phyloP scores from a whole-genome alignment of 2,797 vertebrate species.

The Manis crassicaudata region DNA sequence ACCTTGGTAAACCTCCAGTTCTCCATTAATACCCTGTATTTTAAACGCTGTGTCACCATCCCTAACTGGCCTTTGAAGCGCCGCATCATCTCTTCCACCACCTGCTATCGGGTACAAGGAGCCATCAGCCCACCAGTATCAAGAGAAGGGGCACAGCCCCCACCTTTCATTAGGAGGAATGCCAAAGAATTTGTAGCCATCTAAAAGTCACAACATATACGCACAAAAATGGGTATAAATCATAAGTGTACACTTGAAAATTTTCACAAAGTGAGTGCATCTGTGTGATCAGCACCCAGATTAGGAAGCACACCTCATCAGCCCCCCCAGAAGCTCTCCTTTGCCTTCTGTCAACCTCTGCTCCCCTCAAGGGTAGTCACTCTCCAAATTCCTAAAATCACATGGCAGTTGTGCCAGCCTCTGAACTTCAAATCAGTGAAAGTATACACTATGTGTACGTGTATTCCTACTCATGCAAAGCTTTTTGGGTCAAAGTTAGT shows the following conservation, averaged over 20 bases:
- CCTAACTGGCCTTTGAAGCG: neutral
- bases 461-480: neutral
- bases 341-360: neutral
- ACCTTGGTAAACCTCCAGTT: neutral
- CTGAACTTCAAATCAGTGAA: neutral
- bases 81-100: neutral
- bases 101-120: neutral
- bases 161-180: neutral
- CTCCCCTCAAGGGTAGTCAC: neutral
- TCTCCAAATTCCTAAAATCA: neutral
- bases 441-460: accelerated
- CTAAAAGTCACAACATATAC: neutral
- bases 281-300: neutral
- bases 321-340: neutral
- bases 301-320: neutral
- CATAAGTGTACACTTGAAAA: neutral
- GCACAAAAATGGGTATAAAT: neutral
- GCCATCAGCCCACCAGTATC: neutral
- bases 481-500: neutral
- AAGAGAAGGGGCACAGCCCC: neutral
- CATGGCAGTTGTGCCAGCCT: neutral
- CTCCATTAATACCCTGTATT: neutral
- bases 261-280: neutral
- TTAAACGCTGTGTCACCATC: neutral
- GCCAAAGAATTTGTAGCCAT: neutral